Conservation (phyloP, 2,797 vertebrate genomes). For the Danio tinwini region DNA sequence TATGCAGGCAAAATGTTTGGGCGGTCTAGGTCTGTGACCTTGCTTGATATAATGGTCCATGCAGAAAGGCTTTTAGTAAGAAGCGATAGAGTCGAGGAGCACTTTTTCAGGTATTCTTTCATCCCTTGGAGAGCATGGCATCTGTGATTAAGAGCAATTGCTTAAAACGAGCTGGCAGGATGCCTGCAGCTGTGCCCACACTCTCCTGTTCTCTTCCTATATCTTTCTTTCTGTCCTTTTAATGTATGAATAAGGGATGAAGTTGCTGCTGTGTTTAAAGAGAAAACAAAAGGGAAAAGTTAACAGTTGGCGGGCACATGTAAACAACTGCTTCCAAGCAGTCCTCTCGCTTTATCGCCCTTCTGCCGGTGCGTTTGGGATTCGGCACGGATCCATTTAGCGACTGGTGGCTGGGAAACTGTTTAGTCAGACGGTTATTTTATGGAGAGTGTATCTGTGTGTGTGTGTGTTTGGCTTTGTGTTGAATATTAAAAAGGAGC, state of each 20-base stretch:
- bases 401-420: slow-evolving; percentile 11
- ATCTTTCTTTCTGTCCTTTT: neutral
- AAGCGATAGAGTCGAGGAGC: slow-evolving; percentile 3
- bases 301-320: slow-evolving; percentile 17
- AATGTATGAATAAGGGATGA: slow-evolving; percentile 11
- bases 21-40: slow-evolving; percentile 28
- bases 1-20: slow-evolving; percentile 5
- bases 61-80: slow-evolving; percentile 32
- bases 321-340: slow-evolving; percentile 35
- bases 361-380: slow-evolving; percentile 26
- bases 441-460: slow-evolving; percentile 29
- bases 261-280: slow-evolving; percentile 38
- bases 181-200: slow-evolving; percentile 25
- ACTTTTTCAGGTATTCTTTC: slow-evolving; percentile 26
- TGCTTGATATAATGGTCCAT: slow-evolving; percentile 12
- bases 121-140: slow-evolving; percentile 7
- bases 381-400: slow-evolving; percentile 31
- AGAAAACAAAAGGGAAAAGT: slow-evolving; percentile 35
- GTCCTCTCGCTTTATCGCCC: slow-evolving; percentile 30
- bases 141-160: slow-evolving; percentile 34
- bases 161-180: slow-evolving; percentile 20
- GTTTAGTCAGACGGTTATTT: slow-evolving; percentile 37
- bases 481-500: slow-evolving; percentile 21
- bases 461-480: slow-evolving; percentile 3
- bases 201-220: neutral